Percentiles rank a stretch among this genome's conserved stretches.
Conservation (phyloP, 2,113 vertebrate species). For the Nestor notabilis region DNA sequence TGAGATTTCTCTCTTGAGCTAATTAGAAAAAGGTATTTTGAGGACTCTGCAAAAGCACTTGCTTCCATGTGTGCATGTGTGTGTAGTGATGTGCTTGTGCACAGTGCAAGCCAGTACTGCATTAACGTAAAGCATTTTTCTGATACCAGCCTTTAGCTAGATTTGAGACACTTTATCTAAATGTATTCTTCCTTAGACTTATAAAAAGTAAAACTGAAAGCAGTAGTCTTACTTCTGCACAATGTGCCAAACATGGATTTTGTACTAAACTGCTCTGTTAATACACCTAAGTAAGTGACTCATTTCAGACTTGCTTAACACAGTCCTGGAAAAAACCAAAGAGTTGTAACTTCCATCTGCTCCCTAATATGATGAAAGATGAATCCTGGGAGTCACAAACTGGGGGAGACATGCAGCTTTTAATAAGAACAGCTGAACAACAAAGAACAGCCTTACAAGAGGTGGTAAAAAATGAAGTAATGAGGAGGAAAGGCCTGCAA, state of each 20-base stretch:
- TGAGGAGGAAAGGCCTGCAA: constrained; percentile 48
- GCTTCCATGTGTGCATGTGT: not conserved
- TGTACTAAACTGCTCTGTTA: constrained; percentile 31
- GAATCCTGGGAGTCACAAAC: constrained; percentile 52
- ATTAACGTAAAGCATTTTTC: not conserved
- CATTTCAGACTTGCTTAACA: constrained; percentile 65
- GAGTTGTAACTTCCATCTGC: constrained; percentile 60
- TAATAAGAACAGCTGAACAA: constrained; percentile 54
- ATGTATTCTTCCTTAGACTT: not conserved
- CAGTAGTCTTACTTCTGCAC: not conserved
- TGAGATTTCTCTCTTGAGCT: not conserved
- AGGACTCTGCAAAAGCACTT: not conserved
- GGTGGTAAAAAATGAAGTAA: constrained; percentile 53
- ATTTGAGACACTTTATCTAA: not conserved
- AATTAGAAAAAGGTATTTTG: rapidly evolving
- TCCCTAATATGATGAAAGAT: constrained; percentile 60
- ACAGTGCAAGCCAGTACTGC: not conserved
- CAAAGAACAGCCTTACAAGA: constrained; percentile 44
- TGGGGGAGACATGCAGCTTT: not conserved
- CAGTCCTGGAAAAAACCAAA: constrained; percentile 37
- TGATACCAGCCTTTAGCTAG: not conserved
- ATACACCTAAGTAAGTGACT: constrained; percentile 41
- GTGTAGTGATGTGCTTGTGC: rapidly evolving
- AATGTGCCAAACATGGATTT: not conserved
- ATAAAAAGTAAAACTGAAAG: constrained; percentile 23